phyloP scores from a whole-genome alignment of 2,888 invertebrate species.

The Trichogramma evanescens region DNA sequence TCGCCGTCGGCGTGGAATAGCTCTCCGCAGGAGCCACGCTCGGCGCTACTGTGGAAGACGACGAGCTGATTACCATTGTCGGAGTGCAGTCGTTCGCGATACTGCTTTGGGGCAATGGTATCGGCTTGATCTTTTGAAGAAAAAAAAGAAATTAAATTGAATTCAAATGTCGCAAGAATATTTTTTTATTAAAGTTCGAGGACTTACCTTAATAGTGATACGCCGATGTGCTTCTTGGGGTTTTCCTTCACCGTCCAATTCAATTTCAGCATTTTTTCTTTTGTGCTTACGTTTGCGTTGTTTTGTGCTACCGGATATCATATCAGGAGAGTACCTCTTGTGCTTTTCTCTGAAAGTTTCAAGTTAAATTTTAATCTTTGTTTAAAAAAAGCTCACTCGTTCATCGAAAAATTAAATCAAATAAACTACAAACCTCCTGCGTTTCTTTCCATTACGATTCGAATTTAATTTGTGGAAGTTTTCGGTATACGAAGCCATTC shows the following conservation, averaged over 20 bases:
- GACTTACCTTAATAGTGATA: constrained; percentile 69
- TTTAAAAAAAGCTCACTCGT: neutral
- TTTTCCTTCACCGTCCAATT: constrained; percentile 49
- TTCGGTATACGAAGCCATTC: constrained; percentile 43
- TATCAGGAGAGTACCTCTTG: constrained; percentile 67
- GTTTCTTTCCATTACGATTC: constrained; percentile 43
- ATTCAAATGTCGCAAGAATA: neutral
- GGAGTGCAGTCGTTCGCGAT: constrained; percentile 58
- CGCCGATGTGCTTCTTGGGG: constrained; percentile 56
- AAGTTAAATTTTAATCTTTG: neutral
- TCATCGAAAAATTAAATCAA: constrained; percentile 2
- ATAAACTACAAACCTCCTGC: constrained; percentile 32
- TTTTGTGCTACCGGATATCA: constrained; percentile 52
- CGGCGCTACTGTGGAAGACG: constrained; percentile 37
- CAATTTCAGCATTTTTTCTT: constrained; percentile 67
- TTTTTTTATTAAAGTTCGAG: neutral
- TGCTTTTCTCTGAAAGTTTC: constrained; percentile 57
- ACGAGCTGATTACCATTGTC: constrained; percentile 59
- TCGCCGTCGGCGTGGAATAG: too few relatives aligned
- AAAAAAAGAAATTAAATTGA: neutral
- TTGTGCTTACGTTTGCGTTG: constrained; percentile 76
- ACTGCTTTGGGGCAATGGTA: constrained; percentile 71
- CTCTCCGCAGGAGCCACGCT: too few relatives aligned
- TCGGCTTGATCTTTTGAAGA: constrained; percentile 61
- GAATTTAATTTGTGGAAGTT: constrained; percentile 34